phyloP scores from a whole-genome alignment of 1,140 invertebrate genomes.

The Drosophila truncata region DNA sequence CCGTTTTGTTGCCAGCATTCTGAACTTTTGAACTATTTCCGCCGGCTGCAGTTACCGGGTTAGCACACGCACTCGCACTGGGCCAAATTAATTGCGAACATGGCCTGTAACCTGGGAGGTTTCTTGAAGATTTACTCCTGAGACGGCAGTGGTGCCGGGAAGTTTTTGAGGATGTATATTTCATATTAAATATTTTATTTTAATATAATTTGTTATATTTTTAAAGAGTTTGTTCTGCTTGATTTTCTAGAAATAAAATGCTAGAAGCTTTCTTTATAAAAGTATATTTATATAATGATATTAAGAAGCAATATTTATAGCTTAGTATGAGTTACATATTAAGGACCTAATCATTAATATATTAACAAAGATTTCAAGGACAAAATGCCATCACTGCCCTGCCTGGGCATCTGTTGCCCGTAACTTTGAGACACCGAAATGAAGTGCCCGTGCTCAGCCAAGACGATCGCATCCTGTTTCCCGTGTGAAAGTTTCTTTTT shows the following conservation, averaged over 20 bases:
- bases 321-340: too few relatives aligned
- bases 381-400: neutral
- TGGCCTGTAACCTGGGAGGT: conserved; percentile 31
- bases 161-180: neutral
- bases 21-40: conserved; percentile 80
- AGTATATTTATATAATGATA: too few relatives aligned
- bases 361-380: neutral
- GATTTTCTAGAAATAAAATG: too few relatives aligned
- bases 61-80: conserved; percentile 40
- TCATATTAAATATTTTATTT: too few relatives aligned
- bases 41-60: conserved; percentile 39
- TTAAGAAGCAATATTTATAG: too few relatives aligned
- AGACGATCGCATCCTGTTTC: conserved; percentile 59
- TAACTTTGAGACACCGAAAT: conserved; percentile 50
- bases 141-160: neutral
- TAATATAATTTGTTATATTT: too few relatives aligned
- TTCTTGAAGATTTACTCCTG: conserved; percentile 34
- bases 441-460: conserved; percentile 49
- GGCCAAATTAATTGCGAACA: conserved; percentile 70
- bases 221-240: too few relatives aligned
- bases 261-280: too few relatives aligned
- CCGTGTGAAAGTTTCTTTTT: conserved; percentile 47
- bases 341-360: too few relatives aligned
- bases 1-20: conserved; percentile 58
- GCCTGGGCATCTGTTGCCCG: conserved; percentile 38